Percentiles rank a stretch among this genome's conserved stretches.
Conservation (phyloP, 2,797 vertebrate genomes). For the Phylloscopus collybita region DNA sequence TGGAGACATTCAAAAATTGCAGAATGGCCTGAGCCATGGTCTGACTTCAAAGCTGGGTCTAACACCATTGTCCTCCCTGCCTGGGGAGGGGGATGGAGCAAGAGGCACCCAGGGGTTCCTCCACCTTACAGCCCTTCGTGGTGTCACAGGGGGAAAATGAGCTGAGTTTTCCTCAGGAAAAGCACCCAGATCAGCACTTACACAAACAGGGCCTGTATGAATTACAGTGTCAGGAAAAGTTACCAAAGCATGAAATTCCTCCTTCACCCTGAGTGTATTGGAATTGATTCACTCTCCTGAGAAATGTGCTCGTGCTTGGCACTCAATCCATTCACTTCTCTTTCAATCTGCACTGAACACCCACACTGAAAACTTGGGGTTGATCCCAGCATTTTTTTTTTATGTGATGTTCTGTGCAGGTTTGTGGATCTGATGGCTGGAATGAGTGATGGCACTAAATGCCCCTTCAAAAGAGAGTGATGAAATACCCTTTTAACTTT, state of each 20-base stretch:
- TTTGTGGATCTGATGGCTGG: not conserved
- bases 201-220: not conserved
- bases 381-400: not conserved
- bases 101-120: not conserved
- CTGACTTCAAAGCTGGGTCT: not conserved
- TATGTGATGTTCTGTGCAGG: not conserved
- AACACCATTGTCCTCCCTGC: fast-evolving
- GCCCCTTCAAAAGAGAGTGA: not conserved
- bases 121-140: fast-evolving
- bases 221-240: conserved; percentile 35
- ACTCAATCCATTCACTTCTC: not conserved
- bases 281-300: conserved; percentile 27
- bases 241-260: conserved; percentile 52
- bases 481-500: not conserved
- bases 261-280: not conserved
- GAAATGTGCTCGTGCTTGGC: not conserved
- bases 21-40: not conserved
- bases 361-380: not conserved
- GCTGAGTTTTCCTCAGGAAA: not conserved
- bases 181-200: not conserved
- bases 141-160: not conserved
- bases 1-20: not conserved
- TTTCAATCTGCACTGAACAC: not conserved
- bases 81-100: fast-evolving
- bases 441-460: not conserved